Conservation (phyloP, 1,140 invertebrate species). For the Bemisia tabaci region DNA sequence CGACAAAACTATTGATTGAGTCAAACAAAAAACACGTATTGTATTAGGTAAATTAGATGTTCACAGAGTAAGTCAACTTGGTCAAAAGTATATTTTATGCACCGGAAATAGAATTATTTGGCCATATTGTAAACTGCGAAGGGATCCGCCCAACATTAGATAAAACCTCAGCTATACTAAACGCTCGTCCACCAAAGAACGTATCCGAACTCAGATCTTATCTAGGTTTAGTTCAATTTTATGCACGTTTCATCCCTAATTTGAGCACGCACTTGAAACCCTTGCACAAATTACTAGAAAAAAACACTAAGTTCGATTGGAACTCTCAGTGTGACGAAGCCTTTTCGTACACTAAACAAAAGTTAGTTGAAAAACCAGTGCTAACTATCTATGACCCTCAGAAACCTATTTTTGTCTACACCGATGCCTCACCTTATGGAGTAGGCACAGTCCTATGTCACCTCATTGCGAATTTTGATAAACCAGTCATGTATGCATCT, state of each 20-base stretch:
- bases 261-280: conserved; percentile 12
- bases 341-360: conserved; percentile 17
- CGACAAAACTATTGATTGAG: conserved; percentile 1
- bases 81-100: conserved; percentile 14
- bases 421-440: conserved; percentile 35
- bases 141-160: conserved; percentile 11
- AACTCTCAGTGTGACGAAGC: conserved; percentile 10
- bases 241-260: conserved; percentile 15
- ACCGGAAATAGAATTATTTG: conserved; percentile 11
- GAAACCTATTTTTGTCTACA: conserved; percentile 21
- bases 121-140: conserved; percentile 7
- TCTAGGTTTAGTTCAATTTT: conserved; percentile 17
- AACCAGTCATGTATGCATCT: conserved; percentile 32
- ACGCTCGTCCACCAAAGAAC: conserved; percentile 26
- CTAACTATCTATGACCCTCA: conserved; percentile 24
- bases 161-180: conserved; percentile 28
- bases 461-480: conserved; percentile 19
- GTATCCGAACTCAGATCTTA: conserved; percentile 21
- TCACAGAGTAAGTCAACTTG: conserved; percentile 8
- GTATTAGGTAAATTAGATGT: conserved; percentile 4
- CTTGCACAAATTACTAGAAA: conserved; percentile 14
- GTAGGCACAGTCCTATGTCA: conserved; percentile 35
- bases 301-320: conserved; percentile 16
- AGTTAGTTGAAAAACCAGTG: conserved; percentile 14
- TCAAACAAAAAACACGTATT: conserved; percentile 8